Evolutionary conservation across 1,140 invertebrate genomes (phyloP).

Genomic region (Papilio polyxenes): DNA sequence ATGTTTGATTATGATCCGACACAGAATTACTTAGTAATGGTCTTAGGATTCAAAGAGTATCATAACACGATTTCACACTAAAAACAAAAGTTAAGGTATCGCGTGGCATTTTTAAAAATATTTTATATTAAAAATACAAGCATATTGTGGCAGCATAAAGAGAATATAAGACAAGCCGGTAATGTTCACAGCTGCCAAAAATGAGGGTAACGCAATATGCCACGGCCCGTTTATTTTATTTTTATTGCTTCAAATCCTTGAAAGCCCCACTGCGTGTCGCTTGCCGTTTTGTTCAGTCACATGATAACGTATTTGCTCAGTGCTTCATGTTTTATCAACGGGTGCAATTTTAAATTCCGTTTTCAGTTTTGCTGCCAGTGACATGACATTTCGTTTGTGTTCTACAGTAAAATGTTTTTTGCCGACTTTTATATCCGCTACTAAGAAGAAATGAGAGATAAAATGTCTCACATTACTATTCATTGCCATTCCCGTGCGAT

Average conservation of each 20-base stretch:
- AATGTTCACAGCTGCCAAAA: conserved; percentile 35
- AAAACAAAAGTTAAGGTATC: neutral
- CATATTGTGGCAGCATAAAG: conserved; percentile 25
- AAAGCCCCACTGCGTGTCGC: conserved; percentile 25
- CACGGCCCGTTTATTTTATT: conserved; percentile 31
- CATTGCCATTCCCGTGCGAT: neutral
- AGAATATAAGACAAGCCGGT: conserved; percentile 30
- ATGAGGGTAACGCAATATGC: conserved; percentile 33
- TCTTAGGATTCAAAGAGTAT: neutral
- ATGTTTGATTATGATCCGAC: too few relatives aligned
- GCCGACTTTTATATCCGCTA: neutral
- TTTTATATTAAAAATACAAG: conserved; percentile 16
- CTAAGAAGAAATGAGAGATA: too few relatives aligned
- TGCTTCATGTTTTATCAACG: conserved; percentile 6
- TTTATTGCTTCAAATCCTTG: conserved; percentile 34
- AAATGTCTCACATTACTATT: too few relatives aligned
- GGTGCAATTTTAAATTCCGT: conserved; percentile 19
- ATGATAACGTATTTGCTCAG: neutral
- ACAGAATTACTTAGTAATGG: neutral
- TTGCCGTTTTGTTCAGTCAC: conserved; percentile 25
- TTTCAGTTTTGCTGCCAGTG: conserved; percentile 3
- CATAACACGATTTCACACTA: neutral
- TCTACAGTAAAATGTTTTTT: neutral
- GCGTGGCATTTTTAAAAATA: neutral
- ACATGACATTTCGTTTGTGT: conserved; percentile 12